phyloP scores from a whole-genome alignment of 2,888 invertebrate genomes.

The Scrobipalpa costella region DNA sequence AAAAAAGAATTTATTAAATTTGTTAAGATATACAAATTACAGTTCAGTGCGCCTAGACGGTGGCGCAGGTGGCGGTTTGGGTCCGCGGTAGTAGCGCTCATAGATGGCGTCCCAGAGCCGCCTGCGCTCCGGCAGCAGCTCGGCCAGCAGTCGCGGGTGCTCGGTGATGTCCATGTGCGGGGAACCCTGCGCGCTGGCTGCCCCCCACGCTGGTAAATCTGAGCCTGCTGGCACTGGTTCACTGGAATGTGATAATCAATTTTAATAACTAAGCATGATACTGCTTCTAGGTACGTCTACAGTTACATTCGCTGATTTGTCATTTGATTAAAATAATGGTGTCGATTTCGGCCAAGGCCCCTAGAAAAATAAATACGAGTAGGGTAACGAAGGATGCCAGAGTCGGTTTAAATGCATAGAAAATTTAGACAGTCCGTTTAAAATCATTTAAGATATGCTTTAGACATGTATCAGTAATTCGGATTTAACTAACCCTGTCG shows the following conservation, averaged over 20 bases:
- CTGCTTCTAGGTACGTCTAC: too few relatives aligned
- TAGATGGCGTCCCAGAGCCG: slow-evolving; percentile 38
- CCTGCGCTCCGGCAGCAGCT: slow-evolving; percentile 29
- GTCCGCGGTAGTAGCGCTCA: slow-evolving; percentile 32
- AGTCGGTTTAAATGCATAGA: too few relatives aligned
- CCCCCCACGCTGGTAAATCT: slow-evolving; percentile 32
- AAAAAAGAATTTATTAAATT: not conserved
- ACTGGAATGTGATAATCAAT: slow-evolving; percentile 20
- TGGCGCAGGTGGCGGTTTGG: slow-evolving; percentile 29
- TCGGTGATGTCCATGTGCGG: slow-evolving; percentile 34
- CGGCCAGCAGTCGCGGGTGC: slow-evolving; percentile 21
- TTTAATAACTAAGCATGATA: too few relatives aligned
- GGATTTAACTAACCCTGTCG: too few relatives aligned
- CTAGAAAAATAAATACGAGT: too few relatives aligned
- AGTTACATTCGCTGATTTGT: too few relatives aligned
- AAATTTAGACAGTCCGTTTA: not conserved
- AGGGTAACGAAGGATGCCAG: too few relatives aligned
- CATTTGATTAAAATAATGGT: too few relatives aligned
- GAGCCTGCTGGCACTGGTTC: slow-evolving; percentile 28
- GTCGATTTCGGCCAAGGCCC: too few relatives aligned
- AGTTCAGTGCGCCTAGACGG: slow-evolving; percentile 10
- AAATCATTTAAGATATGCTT: too few relatives aligned
- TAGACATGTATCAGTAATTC: too few relatives aligned
- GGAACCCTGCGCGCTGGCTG: slow-evolving; percentile 26
- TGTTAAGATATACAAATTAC: not conserved